Evolutionary conservation across 1,140 invertebrate species (phyloP).

Genomic region (Zaprionus davidi): DNA sequence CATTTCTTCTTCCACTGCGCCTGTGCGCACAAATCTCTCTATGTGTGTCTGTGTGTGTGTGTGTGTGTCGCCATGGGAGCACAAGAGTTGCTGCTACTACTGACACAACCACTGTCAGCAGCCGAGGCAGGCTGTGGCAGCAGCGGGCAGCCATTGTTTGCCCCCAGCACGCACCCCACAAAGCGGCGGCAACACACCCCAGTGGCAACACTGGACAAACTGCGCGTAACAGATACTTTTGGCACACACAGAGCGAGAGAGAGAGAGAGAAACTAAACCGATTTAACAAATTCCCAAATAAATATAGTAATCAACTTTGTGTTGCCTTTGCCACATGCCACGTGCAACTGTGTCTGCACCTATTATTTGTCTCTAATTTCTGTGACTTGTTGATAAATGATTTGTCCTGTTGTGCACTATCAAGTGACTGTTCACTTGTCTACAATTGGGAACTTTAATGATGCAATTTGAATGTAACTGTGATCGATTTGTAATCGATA

Average conservation of each 20-base stretch:
- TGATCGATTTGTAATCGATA: background rate
- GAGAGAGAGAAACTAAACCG: background rate
- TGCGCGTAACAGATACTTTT: constrained; percentile 15
- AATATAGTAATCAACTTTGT: background rate
- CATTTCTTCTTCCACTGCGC: constrained; percentile 76
- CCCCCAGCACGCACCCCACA: constrained; percentile 60
- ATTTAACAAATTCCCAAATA: background rate
- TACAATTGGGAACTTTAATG: no score
- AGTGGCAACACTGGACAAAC: constrained; percentile 19
- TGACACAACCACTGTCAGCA: constrained; percentile 66
- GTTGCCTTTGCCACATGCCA: background rate
- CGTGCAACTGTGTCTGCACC: no score
- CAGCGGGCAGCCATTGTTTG: constrained; percentile 67
- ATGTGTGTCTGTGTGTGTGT: constrained; percentile 12
- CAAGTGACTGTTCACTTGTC: no score
- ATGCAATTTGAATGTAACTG: no score
- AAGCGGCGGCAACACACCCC: constrained; percentile 18
- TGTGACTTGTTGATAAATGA: no score
- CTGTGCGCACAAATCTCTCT: constrained; percentile 65
- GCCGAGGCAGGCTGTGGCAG: constrained; percentile 26
- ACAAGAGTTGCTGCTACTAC: constrained; percentile 54
- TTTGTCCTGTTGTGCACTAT: no score
- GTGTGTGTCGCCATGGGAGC: constrained; percentile 60
- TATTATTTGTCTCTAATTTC: no score
- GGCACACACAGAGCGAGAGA: background rate